A percentile compares a stretch with the other conserved stretches of the same genome.
phyloP scores from a whole-genome alignment of 2,113 vertebrate genomes.

The Sarotherodon lohbergeri region DNA sequence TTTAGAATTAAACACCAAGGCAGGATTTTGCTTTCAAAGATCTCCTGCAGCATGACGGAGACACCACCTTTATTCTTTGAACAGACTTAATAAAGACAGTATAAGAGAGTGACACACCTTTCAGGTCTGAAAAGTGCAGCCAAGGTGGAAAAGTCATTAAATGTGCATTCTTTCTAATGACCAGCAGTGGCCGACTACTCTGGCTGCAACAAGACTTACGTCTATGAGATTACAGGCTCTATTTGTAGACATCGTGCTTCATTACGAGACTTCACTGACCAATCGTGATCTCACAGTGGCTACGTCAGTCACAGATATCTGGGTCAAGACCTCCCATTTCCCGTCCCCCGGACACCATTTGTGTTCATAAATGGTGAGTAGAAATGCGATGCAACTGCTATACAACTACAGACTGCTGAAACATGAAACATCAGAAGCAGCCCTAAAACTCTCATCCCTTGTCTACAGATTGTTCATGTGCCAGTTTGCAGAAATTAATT shows the following conservation, averaged over 20 bases:
- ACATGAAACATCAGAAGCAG: not conserved
- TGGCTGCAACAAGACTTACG: accelerated
- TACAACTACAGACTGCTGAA: not conserved
- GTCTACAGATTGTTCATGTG: not conserved
- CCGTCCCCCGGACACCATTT: not conserved
- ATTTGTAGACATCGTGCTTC: not conserved
- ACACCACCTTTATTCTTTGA: not conserved
- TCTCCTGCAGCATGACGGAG: not conserved
- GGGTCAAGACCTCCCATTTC: not conserved
- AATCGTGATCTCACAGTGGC: not conserved
- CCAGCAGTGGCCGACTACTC: not conserved
- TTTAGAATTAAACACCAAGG: not conserved
- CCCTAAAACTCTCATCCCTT: not conserved
- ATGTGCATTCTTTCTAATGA: not conserved
- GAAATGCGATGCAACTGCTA: not conserved
- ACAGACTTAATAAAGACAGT: not conserved
- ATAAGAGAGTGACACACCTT: not conserved
- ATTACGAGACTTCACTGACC: not conserved
- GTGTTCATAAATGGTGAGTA: not conserved
- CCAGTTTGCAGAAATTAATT: not conserved
- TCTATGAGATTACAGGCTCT: not conserved
- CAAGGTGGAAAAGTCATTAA: not conserved
- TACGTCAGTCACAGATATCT: accelerated
- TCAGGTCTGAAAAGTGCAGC: not conserved
- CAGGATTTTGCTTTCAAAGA: not conserved